Evolutionary conservation across 2,113 vertebrate species (phyloP).

Genomic region (Nyctibius bracteatus): DNA sequence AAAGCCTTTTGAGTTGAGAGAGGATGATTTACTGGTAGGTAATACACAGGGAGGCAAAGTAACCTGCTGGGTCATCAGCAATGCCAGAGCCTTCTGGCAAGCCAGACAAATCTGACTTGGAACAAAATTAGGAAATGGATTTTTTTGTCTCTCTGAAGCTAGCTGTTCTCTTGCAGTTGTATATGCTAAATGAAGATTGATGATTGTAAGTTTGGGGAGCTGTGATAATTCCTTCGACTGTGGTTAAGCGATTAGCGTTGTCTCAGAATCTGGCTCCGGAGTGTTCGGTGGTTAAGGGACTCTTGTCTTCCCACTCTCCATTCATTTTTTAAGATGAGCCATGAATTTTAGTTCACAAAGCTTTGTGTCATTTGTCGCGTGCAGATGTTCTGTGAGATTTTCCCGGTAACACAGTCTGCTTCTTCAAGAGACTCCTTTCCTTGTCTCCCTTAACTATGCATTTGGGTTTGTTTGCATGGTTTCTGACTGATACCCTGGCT

Average conservation of each 20-base stretch:
- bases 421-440: neutral
- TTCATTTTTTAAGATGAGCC: neutral
- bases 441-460: neutral
- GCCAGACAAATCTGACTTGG: neutral
- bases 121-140: neutral
- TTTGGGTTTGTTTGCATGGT: neutral
- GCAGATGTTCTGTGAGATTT: neutral
- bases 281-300: neutral
- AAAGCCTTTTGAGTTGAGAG: neutral
- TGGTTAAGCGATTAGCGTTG: neutral
- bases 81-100: neutral
- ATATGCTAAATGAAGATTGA: neutral
- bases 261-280: neutral
- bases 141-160: neutral
- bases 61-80: constrained; percentile 16
- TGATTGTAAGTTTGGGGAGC: neutral
- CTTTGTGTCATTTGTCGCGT: neutral
- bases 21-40: neutral
- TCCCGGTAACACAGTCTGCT: neutral
- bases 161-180: neutral
- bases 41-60: neutral
- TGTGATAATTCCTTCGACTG: constrained; percentile 1
- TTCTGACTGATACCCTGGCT: neutral
- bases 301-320: neutral
- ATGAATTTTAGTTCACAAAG: neutral